These are phyloP conservation scores for Odontamblyopus rebecca DNA, from an alignment of 2,797 vertebrate species.

Conservation along the genomic window DNA sequence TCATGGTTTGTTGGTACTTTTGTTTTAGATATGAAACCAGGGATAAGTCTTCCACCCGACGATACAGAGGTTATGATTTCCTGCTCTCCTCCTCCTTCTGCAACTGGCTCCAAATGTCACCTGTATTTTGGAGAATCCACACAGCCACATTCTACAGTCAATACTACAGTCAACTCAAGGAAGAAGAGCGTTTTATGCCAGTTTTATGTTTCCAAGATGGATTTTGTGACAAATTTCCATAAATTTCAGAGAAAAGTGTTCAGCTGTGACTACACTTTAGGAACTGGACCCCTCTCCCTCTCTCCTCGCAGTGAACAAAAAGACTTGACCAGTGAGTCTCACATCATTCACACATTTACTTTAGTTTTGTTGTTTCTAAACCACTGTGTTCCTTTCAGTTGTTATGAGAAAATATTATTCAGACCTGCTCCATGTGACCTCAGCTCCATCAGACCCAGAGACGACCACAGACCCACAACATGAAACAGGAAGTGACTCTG, in stretches of 20 bases:
- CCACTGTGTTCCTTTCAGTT: neutral
- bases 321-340: too few species aligned
- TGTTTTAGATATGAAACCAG: slow-evolving; percentile 4
- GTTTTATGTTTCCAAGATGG: neutral
- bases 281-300: too few species aligned
- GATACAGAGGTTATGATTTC: neutral
- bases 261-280: slow-evolving; percentile 36
- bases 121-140: slow-evolving; percentile 43
- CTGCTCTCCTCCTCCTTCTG: slow-evolving; percentile 17
- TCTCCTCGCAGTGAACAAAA: too few species aligned
- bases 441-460: too few species aligned
- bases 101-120: slow-evolving; percentile 3
- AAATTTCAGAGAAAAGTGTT: neutral
- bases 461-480: too few species aligned
- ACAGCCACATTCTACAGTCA: fast-evolving
- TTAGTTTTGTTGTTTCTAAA: too few species aligned
- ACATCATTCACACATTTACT: too few species aligned
- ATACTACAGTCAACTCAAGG: fast-evolving
- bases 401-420: neutral
- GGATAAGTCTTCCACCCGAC: fast-evolving
- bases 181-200: neutral
- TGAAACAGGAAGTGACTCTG: too few species aligned
- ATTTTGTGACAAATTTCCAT: neutral
- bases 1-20: neutral
- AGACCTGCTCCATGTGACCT: neutral